Evolutionary conservation across 2,797 vertebrate genomes (phyloP).

Genomic region (Apogon hyalosoma): DNA sequence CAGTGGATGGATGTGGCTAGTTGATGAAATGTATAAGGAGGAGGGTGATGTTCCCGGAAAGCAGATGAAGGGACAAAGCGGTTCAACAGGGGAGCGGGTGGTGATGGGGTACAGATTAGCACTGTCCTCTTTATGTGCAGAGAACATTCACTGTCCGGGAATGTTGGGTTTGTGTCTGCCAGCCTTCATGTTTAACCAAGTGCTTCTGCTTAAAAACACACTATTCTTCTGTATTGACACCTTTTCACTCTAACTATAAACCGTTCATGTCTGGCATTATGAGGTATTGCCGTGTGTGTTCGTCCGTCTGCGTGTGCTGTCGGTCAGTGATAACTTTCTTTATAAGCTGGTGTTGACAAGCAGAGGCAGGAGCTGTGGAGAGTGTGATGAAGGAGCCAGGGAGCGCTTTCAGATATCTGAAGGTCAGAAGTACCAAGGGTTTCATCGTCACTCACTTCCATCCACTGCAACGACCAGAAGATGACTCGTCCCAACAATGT

Average conservation of each 20-base stretch:
- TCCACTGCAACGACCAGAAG: slow-evolving; percentile 14
- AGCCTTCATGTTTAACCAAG: slow-evolving; percentile 25
- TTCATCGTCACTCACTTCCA: slow-evolving; percentile 58
- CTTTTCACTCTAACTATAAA: slow-evolving; percentile 18
- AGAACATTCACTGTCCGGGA: slow-evolving; percentile 42
- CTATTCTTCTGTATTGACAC: slow-evolving; percentile 27
- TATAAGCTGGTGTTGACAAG: slow-evolving; percentile 77
- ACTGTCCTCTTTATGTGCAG: slow-evolving; percentile 10
- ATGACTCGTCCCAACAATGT: slow-evolving; percentile 7
- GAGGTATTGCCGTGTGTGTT: slow-evolving; percentile 5
- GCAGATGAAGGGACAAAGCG: slow-evolving; percentile 41
- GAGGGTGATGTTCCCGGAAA: slow-evolving; percentile 57
- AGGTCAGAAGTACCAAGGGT: slow-evolving; percentile 69
- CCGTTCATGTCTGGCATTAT: slow-evolving; percentile 5
- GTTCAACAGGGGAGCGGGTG: slow-evolving; percentile 1
- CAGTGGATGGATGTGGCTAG: slow-evolving; percentile 12
- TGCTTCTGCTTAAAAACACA: slow-evolving; percentile 26
- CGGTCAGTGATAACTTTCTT: slow-evolving; percentile 49
- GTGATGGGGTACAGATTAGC: slow-evolving; percentile 6
- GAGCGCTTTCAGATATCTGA: slow-evolving; percentile 62
- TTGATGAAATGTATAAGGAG: slow-evolving; percentile 23
- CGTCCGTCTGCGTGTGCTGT: slow-evolving; percentile 36
- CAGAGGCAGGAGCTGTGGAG: slow-evolving; percentile 61
- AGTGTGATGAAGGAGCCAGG: slow-evolving; percentile 64
- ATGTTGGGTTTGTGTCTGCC: slow-evolving; percentile 52